Evolutionary conservation across 2,797 vertebrate species (phyloP).

Genomic region (Pagetopsis macropterus): DNA sequence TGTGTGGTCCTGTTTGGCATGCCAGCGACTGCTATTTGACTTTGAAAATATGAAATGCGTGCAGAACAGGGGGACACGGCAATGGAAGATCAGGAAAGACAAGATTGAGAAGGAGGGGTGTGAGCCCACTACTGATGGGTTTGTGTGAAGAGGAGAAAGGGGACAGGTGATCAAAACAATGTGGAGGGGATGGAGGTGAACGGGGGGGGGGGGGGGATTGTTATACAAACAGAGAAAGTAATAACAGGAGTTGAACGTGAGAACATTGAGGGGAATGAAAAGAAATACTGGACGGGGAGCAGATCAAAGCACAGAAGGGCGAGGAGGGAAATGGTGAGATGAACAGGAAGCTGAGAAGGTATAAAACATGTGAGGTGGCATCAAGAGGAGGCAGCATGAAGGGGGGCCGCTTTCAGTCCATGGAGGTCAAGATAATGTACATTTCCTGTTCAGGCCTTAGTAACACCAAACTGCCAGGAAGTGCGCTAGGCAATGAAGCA

Average conservation of each 20-base stretch:
- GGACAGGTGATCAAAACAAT: constrained; percentile 30
- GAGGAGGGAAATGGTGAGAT: constrained; percentile 63
- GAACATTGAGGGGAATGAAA: constrained; percentile 61
- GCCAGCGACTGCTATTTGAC: constrained; percentile 58
- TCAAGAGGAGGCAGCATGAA: background rate
- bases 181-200: constrained; percentile 43
- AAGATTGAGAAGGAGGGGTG: constrained; percentile 23
- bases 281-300: constrained; percentile 48
- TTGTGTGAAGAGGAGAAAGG: constrained; percentile 37
- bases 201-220: constrained; percentile 28
- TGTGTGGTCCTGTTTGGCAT: constrained; percentile 34
- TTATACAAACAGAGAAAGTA: constrained; percentile 77
- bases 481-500: too few relatives aligned
- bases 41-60: constrained; percentile 62
- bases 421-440: constrained; percentile 14
- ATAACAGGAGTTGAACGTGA: constrained; percentile 64
- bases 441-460: constrained; percentile 23
- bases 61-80: constrained; percentile 15
- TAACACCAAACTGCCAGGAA: too few relatives aligned
- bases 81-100: constrained; percentile 8
- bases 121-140: constrained; percentile 41
- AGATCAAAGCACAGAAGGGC: constrained; percentile 69
- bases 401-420: constrained; percentile 14
- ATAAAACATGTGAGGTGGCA: constrained; percentile 26
- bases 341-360: constrained; percentile 49